phyloP scores from a whole-genome alignment of 1,140 invertebrate species.

The Uloborus diversus region DNA sequence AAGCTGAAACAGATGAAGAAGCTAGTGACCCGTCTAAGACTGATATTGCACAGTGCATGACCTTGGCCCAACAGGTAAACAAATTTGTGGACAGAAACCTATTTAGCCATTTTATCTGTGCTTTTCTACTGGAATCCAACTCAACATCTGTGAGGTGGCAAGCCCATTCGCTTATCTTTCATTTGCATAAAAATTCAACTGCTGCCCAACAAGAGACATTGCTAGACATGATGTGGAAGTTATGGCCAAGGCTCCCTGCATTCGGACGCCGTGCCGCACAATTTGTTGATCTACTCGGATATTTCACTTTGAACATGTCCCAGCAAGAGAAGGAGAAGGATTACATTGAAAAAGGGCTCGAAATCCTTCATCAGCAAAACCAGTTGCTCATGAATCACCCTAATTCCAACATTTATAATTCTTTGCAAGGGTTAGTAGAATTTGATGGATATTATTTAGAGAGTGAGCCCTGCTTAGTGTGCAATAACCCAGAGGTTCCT shows the following conservation, averaged over 20 bases:
- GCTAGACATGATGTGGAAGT: constrained; percentile 84
- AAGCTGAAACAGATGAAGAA: constrained; percentile 53
- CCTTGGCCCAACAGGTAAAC: constrained; percentile 77
- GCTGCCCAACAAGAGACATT: constrained; percentile 79
- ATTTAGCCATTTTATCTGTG: constrained; percentile 82
- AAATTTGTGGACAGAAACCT: constrained; percentile 74
- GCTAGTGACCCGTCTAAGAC: constrained; percentile 70
- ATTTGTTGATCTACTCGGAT: constrained; percentile 95
- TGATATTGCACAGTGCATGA: constrained; percentile 74
- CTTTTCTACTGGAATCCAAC: constrained; percentile 93
- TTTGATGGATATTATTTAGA: constrained; percentile 96
- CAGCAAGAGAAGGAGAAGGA: constrained; percentile 66
- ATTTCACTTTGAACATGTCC: constrained; percentile 83
- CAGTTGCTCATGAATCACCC: constrained; percentile 87
- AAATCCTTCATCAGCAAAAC: constrained; percentile 86
- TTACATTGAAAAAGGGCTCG: constrained; percentile 86
- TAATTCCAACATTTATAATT: constrained; percentile 91
- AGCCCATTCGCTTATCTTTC: constrained; percentile 86
- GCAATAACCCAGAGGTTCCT: constrained; percentile 96
- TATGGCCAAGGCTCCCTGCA: constrained; percentile 89
- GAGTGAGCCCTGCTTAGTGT: constrained; percentile 95
- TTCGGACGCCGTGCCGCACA: constrained; percentile 94
- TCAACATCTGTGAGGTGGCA: constrained; percentile 93
- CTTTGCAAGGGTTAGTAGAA: constrained; percentile 89
- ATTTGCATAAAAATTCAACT: constrained; percentile 82